phyloP scores from a whole-genome alignment of 53 echinoderm and acorn worm genomes.

The Paracentrotus lividus region DNA sequence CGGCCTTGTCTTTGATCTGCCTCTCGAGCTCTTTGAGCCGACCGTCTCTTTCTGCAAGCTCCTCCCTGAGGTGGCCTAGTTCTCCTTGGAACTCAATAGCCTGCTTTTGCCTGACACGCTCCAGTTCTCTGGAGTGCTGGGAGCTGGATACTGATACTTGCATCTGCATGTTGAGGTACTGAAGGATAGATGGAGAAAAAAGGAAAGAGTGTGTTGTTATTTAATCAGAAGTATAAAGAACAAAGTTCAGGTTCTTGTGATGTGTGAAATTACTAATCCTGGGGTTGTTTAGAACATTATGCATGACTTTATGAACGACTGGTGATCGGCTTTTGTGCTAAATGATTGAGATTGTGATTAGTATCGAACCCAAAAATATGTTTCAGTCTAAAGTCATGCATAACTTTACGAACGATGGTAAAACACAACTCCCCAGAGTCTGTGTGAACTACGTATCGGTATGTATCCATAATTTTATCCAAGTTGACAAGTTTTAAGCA shows the following conservation, averaged over 20 bases:
- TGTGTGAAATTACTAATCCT: not conserved
- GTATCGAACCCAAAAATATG: no score
- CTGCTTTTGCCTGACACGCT: conserved; percentile 81
- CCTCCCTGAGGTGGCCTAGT: conserved; percentile 75
- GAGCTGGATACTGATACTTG: conserved; percentile 85
- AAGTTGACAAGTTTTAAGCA: no score
- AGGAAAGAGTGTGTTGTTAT: not conserved
- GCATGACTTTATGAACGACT: no score
- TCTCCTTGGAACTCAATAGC: conserved; percentile 76
- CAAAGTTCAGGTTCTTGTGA: not conserved
- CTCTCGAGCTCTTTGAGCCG: conserved; percentile 79
- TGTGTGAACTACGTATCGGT: no score
- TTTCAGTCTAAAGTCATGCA: no score
- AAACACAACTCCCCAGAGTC: no score
- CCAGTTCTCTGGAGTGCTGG: conserved; percentile 87
- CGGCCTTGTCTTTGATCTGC: conserved; percentile 66
- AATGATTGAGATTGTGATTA: no score
- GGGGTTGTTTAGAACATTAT: no score
- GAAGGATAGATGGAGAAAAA: not conserved
- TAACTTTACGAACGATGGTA: no score
- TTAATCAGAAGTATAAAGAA: not conserved
- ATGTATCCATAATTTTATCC: no score
- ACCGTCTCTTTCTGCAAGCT: conserved; percentile 80
- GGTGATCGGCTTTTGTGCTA: no score
- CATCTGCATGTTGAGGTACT: conserved; percentile 93